Base-by-base conservation (phyloP, 1,140 invertebrate genomes). In the Vanessa atalanta region DNA sequence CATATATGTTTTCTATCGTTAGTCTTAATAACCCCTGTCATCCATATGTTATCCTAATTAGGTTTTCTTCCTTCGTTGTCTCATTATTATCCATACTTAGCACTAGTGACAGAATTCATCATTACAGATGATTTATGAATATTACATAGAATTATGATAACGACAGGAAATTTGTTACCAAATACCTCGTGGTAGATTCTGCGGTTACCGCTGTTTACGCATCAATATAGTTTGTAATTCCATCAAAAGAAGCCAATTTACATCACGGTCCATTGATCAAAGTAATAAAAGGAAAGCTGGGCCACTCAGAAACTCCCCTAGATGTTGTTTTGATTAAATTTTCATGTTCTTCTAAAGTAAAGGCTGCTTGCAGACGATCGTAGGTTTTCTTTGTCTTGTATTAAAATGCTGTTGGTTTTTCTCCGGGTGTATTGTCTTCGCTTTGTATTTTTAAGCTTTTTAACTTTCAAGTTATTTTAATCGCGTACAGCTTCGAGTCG, bases 261-360 rank as follows among this genome's bases (percentile, higher is more conserved):
- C 67, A 60, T 77, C 68, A 70, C 60, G 69, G 61, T 72, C 75
- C 79, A 82, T 79, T 79, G 82, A 76, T 79, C 79, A 82, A 81
- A 83, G 82, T 78, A 78, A 81, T 78, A 75, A 80, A 79, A 77
- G 71, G 72, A 69, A 61, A 61, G 57, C 57, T 37, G 57, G 57
- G 76, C 67, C 76, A 72, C 72, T 81, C 55, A 68, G 31, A 53
- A 78, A 79, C 75, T 73, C 23, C 55, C 16, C 53, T 43, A 48
- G 66, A 67, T 75, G 75, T 75, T 79, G 79, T 79, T 82, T 77
- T 82, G 80, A 83, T 85, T 80, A 83, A 81, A 82, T 82, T 82
- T 83, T 80, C 79, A 76, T 77, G 77, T 79, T 84, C 57, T 70
- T 61, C 57, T 61, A 43, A n/a, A 67, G 69, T 71, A 71, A 71